A percentile compares a stretch with the other conserved stretches of the same genome.
Conservation (phyloP, 2,113 vertebrate genomes). For the Halichoerus grypus region DNA sequence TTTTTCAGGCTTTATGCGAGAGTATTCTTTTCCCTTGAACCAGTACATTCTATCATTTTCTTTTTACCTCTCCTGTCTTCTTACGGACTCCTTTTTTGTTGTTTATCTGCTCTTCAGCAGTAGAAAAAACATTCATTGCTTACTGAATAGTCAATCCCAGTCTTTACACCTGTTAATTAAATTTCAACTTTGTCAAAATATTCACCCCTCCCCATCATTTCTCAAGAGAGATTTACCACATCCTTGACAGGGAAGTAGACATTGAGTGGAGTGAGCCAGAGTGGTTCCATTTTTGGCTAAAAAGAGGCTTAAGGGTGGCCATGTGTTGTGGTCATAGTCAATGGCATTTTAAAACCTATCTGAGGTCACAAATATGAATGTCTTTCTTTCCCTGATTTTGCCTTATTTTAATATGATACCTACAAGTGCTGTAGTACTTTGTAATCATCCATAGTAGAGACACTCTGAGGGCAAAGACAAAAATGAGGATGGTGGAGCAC, state of each 20-base stretch:
- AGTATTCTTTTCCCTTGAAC: background rate
- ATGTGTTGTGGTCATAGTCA: background rate
- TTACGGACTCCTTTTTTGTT: background rate
- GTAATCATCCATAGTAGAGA: background rate
- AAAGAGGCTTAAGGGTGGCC: background rate
- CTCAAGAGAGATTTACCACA: background rate
- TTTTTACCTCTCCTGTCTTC: background rate
- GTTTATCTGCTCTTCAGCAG: background rate
- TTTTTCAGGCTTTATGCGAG: background rate
- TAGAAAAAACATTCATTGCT: background rate
- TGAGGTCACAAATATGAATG: background rate
- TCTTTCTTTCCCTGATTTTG: background rate
- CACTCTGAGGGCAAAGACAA: background rate
- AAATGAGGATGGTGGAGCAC: background rate
- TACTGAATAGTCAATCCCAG: background rate
- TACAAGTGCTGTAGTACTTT: background rate
- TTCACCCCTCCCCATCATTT: background rate
- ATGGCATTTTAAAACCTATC: background rate
- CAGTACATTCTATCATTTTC: background rate
- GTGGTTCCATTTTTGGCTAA: background rate
- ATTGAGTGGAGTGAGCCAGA: background rate
- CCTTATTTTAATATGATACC: background rate
- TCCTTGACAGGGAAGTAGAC: background rate
- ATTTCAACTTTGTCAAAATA: background rate
- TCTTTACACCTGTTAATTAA: background rate